phyloP scores from a whole-genome alignment of 2,888 invertebrate species.

The Seira musarum region DNA sequence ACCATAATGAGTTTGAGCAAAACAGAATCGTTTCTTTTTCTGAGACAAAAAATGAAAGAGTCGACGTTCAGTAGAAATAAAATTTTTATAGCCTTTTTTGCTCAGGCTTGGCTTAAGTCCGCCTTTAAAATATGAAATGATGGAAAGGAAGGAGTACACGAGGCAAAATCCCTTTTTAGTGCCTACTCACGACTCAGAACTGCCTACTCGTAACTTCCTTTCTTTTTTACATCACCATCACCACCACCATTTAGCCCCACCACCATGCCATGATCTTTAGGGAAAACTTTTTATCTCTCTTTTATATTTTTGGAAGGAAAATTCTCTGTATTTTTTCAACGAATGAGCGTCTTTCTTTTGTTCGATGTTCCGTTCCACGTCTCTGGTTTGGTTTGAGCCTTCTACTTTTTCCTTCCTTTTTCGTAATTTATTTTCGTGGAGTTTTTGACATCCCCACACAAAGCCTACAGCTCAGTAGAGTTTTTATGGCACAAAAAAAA shows the following conservation, averaged over 20 bases:
- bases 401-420: slow-evolving; percentile 31
- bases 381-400: slow-evolving; percentile 11
- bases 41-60: too few species aligned
- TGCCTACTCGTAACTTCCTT: too few species aligned
- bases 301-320: slow-evolving; percentile 16
- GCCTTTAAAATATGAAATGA: too few species aligned
- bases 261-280: slow-evolving; percentile 45
- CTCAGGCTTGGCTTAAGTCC: too few species aligned
- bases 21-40: too few species aligned
- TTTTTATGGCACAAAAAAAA: slow-evolving; percentile 15
- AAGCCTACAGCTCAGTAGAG: slow-evolving; percentile 28
- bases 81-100: too few species aligned
- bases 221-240: slow-evolving; percentile 47
- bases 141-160: too few species aligned
- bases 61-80: too few species aligned
- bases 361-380: neutral
- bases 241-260: slow-evolving; percentile 39
- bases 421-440: slow-evolving; percentile 22
- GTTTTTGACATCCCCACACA: slow-evolving; percentile 22
- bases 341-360: slow-evolving; percentile 27
- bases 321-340: slow-evolving; percentile 37
- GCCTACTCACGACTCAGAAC: too few species aligned
- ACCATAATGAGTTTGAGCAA: too few species aligned
- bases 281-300: slow-evolving; percentile 38
- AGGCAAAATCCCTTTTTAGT: neutral